A percentile compares a stretch with the other conserved stretches of the same genome.
Evolutionary conservation across 1,140 invertebrate species (phyloP).

Genomic region (Drosophila bocki): DNA sequence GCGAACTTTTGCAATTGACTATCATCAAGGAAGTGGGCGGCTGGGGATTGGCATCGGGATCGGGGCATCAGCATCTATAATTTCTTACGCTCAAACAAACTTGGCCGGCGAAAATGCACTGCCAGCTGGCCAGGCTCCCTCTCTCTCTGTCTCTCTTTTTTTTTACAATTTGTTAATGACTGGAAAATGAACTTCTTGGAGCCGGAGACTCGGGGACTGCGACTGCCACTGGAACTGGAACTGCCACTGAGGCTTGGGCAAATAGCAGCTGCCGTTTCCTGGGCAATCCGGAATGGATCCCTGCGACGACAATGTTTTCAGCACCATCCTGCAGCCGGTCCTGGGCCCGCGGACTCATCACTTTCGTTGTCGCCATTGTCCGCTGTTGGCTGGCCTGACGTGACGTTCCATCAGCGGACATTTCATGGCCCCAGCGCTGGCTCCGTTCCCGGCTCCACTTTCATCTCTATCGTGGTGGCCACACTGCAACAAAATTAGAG

Average conservation of each 20-base stretch:
- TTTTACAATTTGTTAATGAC: slow-evolving; percentile 83
- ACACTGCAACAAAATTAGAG: slow-evolving; percentile 5
- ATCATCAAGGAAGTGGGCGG: slow-evolving; percentile 62
- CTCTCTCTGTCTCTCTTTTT: too few species aligned
- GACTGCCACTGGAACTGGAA: slow-evolving; percentile 4
- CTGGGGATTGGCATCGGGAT: slow-evolving; percentile 20
- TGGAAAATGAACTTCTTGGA: slow-evolving; percentile 76
- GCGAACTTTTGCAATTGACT: slow-evolving; percentile 75
- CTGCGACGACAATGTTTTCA: slow-evolving; percentile 70
- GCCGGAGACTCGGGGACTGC: neutral
- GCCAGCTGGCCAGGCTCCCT: slow-evolving; percentile 28
- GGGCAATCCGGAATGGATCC: slow-evolving; percentile 36
- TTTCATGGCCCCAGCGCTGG: slow-evolving; percentile 17
- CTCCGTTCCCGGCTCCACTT: slow-evolving; percentile 2
- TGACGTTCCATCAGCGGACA: slow-evolving; percentile 63
- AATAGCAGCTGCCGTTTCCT: slow-evolving; percentile 68
- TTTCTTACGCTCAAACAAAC: slow-evolving; percentile 76
- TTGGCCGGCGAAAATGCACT: slow-evolving; percentile 59
- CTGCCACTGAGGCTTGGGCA: slow-evolving; percentile 32
- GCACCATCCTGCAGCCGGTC: slow-evolving; percentile 22
- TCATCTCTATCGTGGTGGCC: neutral
- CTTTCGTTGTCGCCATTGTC: slow-evolving; percentile 70
- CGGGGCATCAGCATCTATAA: slow-evolving; percentile 75
- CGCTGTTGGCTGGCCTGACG: slow-evolving; percentile 28
- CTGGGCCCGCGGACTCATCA: slow-evolving; percentile 42